These are phyloP conservation scores for Xiphophorus couchianus DNA, from an alignment of 2,113 vertebrate genomes.

Conservation along the genomic window DNA sequence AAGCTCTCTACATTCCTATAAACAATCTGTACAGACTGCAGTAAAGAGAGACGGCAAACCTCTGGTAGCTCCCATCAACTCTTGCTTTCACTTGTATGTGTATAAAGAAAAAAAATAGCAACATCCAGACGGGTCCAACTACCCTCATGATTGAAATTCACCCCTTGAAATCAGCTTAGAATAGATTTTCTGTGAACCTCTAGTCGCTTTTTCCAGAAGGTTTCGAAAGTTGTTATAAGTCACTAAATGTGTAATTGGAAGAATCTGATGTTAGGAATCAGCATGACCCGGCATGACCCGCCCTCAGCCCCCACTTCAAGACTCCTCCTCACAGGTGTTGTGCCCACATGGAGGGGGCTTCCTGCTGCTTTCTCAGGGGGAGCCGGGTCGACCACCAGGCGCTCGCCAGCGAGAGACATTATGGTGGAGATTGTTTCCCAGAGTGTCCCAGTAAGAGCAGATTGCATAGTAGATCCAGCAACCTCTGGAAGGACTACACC, in stretches of 20 bases:
- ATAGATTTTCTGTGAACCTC: background rate
- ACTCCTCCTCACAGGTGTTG: background rate
- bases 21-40: background rate
- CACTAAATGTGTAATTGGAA: background rate
- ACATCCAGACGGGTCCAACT: background rate
- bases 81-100: background rate
- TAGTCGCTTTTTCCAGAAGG: background rate
- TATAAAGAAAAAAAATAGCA: background rate
- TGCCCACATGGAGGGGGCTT: background rate
- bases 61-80: too few relatives aligned
- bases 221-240: background rate
- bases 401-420: too few relatives aligned
- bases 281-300: background rate
- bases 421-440: too few relatives aligned
- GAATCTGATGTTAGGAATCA: background rate
- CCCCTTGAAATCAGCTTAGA: background rate
- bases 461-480: background rate
- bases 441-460: too few relatives aligned
- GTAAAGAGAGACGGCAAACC: too few relatives aligned
- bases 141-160: background rate
- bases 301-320: background rate
- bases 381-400: background rate
- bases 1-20: background rate
- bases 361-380: background rate
- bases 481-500: background rate